Conservation (phyloP, 2,113 vertebrate genomes). For the Panthera tigris region DNA sequence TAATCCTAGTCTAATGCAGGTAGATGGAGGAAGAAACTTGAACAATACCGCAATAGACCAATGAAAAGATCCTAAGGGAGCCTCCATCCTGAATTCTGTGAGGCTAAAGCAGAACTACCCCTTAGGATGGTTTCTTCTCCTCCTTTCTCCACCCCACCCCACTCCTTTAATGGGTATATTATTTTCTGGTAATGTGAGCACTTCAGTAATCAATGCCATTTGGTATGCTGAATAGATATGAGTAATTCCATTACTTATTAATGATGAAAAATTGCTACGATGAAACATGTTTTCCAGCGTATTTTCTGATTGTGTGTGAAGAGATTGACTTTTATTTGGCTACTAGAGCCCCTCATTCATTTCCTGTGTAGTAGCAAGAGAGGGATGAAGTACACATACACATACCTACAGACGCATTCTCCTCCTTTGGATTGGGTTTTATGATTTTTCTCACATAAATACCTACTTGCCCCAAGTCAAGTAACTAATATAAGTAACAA, state of each 20-base stretch:
- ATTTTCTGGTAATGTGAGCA: slow-evolving; percentile 61
- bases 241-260: slow-evolving; percentile 77
- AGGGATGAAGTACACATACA: not conserved
- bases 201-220: slow-evolving; percentile 73
- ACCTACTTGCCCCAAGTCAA: not conserved
- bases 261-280: slow-evolving; percentile 67
- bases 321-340: slow-evolving; percentile 15
- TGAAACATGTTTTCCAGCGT: slow-evolving; percentile 59
- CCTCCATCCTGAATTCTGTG: not conserved
- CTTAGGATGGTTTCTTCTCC: slow-evolving; percentile 34
- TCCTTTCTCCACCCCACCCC: not conserved
- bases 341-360: not conserved
- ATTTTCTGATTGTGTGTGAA: slow-evolving; percentile 7
- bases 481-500: not conserved
- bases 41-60: not conserved
- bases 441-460: not conserved
- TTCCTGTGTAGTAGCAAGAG: not conserved
- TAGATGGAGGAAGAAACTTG: not conserved
- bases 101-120: not conserved
- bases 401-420: not conserved
- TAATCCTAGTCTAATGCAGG: not conserved
- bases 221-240: slow-evolving; percentile 61
- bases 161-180: not conserved
- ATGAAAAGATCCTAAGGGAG: slow-evolving; percentile 29
- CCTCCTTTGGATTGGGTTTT: not conserved